A percentile compares a stretch with the other conserved stretches of the same genome.
Conservation (phyloP, 2,888 invertebrate species). For the Halictus ligatus region DNA sequence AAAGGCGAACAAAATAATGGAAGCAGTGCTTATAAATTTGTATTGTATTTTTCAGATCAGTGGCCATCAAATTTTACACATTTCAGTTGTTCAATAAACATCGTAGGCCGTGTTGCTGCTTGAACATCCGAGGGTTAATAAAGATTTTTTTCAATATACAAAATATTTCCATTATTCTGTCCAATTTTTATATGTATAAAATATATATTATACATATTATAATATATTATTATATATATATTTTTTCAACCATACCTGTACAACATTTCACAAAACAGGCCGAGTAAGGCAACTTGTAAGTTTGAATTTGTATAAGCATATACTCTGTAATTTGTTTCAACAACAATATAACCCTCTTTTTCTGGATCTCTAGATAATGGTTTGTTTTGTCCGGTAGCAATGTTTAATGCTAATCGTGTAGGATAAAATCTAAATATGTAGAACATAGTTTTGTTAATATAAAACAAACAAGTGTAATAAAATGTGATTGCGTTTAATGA, state of each 20-base stretch:
- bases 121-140: too few relatives aligned
- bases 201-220: not conserved
- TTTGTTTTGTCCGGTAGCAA: constrained; percentile 87
- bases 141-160: too few relatives aligned
- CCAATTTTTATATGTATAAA: not conserved
- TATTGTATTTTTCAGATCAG: not conserved
- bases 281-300: constrained; percentile 96
- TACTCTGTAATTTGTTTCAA: constrained; percentile 98
- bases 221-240: not conserved
- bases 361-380: constrained; percentile 81
- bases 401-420: constrained; percentile 95
- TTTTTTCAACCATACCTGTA: constrained; percentile 88
- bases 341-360: constrained; percentile 92
- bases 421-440: constrained; percentile 92
- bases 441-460: constrained; percentile 21
- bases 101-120: too few relatives aligned
- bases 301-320: constrained; percentile 98
- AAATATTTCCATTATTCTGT: not conserved
- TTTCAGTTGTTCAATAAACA: not conserved
- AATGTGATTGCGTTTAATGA: too few relatives aligned
- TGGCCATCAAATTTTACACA: not conserved
- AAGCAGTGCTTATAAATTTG: not conserved
- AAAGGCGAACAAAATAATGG: not conserved
- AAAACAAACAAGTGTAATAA: constrained; percentile 1
- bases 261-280: constrained; percentile 95